Evolutionary conservation across 2,888 invertebrate genomes (phyloP).

Genomic region (Stenchaetothrips biformis): DNA sequence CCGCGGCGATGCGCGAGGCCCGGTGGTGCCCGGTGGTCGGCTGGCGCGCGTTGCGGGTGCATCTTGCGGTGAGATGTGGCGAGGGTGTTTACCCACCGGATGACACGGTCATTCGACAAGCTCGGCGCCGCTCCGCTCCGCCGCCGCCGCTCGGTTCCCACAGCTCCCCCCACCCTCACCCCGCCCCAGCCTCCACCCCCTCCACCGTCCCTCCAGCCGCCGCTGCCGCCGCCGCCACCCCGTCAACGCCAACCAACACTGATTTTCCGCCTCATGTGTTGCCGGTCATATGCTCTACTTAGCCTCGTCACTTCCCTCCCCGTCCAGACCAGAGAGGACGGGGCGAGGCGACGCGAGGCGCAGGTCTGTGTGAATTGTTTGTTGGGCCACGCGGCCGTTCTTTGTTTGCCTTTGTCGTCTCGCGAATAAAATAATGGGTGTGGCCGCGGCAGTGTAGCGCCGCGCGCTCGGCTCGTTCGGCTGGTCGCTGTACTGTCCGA

Average conservation of each 20-base stretch:
- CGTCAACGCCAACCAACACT: not conserved
- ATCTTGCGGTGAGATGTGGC: not conserved
- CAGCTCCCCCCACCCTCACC: too few relatives aligned
- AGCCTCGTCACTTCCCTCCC: not conserved
- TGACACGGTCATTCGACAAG: slow-evolving; percentile 24
- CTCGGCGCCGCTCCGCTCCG: not conserved
- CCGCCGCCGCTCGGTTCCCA: not conserved
- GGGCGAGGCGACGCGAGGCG: not conserved
- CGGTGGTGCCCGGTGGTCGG: too few relatives aligned
- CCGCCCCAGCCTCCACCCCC: too few relatives aligned
- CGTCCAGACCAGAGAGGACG: too few relatives aligned
- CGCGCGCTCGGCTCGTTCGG: too few relatives aligned
- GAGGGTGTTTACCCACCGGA: slow-evolving; percentile 16
- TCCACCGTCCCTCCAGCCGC: not conserved
- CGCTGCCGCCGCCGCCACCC: not conserved
- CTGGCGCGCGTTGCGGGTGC: too few relatives aligned
- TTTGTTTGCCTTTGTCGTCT: too few relatives aligned
- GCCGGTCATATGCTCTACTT: slow-evolving; percentile 26
- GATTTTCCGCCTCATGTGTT: slow-evolving; percentile 19
- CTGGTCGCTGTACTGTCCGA: too few relatives aligned
- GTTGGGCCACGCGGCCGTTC: not conserved
- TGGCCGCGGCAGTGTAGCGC: too few relatives aligned
- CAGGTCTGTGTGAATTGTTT: slow-evolving; percentile 13
- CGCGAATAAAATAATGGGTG: too few relatives aligned
- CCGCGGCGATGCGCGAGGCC: too few relatives aligned